Evolutionary conservation across 2,113 vertebrate species (phyloP).

Genomic region (Cyprinodon variegatus): DNA sequence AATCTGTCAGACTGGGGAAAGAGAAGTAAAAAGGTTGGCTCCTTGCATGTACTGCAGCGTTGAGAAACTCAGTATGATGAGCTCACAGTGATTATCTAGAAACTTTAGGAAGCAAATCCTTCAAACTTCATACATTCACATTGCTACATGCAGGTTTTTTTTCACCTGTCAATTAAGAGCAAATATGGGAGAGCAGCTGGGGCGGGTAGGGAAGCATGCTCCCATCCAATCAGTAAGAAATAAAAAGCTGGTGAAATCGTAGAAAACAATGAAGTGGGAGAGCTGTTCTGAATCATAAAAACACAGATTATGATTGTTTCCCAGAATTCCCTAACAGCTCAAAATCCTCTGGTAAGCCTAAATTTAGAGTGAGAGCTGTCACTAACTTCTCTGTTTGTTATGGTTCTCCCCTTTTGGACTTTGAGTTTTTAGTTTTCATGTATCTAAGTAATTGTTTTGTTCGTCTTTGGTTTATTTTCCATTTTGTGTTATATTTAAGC

Average conservation of each 20-base stretch:
- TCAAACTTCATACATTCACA: background rate
- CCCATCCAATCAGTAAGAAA: slow-evolving; percentile 12
- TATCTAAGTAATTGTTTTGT: too few relatives aligned
- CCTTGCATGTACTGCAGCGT: too few relatives aligned
- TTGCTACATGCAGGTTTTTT: background rate
- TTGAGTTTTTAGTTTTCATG: too few relatives aligned
- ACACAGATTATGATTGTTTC: slow-evolving; percentile 14
- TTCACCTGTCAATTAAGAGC: background rate
- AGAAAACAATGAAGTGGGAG: slow-evolving; percentile 11
- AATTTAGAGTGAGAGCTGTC: slow-evolving; percentile 41
- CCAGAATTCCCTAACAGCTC: slow-evolving; percentile 13
- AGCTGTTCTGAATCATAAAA: slow-evolving; percentile 8
- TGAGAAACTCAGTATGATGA: too few relatives aligned
- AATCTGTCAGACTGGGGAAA: too few relatives aligned
- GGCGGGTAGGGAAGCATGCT: background rate
- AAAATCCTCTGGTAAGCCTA: slow-evolving; percentile 12
- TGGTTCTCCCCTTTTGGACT: too few relatives aligned
- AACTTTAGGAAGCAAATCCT: too few relatives aligned
- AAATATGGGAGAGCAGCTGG: background rate
- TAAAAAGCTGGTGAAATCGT: background rate
- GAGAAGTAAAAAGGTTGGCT: too few relatives aligned
- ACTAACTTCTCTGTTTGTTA: background rate
- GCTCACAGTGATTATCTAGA: too few relatives aligned
- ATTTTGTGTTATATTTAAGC: too few relatives aligned
- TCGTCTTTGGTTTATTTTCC: too few relatives aligned